Evolutionary conservation across 1,140 invertebrate genomes (phyloP), one percentile per base, ranked within the genome.

Genomic region (Idris sp.): DNA sequence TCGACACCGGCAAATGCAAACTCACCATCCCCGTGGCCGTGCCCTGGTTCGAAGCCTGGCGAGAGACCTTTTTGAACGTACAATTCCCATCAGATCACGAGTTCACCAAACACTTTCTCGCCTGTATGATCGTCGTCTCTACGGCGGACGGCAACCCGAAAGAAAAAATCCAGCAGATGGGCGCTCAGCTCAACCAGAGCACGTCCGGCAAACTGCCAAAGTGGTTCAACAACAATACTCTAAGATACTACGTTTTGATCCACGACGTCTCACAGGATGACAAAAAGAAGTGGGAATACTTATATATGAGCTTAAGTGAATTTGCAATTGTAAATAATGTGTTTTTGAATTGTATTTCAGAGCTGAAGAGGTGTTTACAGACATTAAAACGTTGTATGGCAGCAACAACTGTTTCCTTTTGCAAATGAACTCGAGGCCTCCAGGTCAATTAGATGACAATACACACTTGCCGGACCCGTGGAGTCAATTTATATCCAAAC

Each of bases 31-130:
- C 94, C 74, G 89, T 90, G 14, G 89, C 91, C 2, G 93, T 95
- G 19, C 94, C 96, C n/a, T 99, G 97, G 97, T 98, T 95, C 89
- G 96, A 98, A 83, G 90, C 92, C n/a, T 99, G 96, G 95, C 90
- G 96, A 80, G 95, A 97, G 79, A 94, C 92, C 16, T 98, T 98
- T 86, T 89, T 98, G 11, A 93, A 93, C 80, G 93, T 97, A 1
- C 92, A 96, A 82, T 96, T 93, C 81, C 94, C 95, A 28, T 95
- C 95, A 9, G 96, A 98, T 81, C 96, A 98, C 89, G 97, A 99
- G 88, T 98, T 97, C 82, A 94, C 95, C 0, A 95, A 95, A 80
- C 96, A 98, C 87, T 95, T 95, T 86, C 80, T 98, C n/a, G 95
- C 93, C 11, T 98, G 97, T 88, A 90, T 95, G 74, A 92, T 97